These are phyloP conservation scores for Drosophila eohydei DNA, from an alignment of 2,888 invertebrate genomes.

Conservation along the genomic window DNA sequence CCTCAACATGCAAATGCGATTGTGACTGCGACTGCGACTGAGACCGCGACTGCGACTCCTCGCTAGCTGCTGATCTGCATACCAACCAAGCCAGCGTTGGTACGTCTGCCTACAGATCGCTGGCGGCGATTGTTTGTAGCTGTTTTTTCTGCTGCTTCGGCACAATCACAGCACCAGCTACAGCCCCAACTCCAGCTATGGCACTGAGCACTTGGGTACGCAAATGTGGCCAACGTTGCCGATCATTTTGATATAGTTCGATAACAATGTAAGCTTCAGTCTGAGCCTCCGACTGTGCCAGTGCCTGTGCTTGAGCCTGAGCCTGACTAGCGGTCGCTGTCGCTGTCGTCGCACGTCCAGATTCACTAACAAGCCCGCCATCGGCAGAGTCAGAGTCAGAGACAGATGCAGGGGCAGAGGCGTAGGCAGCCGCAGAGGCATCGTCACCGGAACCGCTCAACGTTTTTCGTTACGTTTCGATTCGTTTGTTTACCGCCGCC, in stretches of 20 bases:
- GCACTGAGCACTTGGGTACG: constrained; percentile 51
- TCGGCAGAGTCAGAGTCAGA: constrained; percentile 14
- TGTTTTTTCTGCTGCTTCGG: constrained; percentile 43
- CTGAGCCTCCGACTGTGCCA: constrained; percentile 16
- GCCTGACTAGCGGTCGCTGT: constrained; percentile 66
- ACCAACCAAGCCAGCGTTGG: constrained; percentile 72
- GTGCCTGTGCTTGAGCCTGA: constrained; percentile 6
- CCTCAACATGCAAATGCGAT: constrained; percentile 69
- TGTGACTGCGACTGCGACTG: constrained; percentile 39
- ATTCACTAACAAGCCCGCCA: constrained; percentile 63
- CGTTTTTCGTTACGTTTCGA: constrained; percentile 45
- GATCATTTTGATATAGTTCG: constrained; percentile 82
- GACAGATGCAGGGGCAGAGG: not conserved
- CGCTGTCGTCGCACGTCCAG: constrained; percentile 49
- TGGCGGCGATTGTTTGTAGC: constrained; percentile 82
- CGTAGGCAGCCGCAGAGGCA: constrained; percentile 4
- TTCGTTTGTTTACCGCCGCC: constrained; percentile 68
- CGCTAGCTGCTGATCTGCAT: constrained; percentile 73
- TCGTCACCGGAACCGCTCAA: constrained; percentile 67
- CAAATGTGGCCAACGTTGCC: constrained; percentile 72
- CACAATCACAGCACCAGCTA: constrained; percentile 49
- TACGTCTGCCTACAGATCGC: constrained; percentile 60
- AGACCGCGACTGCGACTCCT: constrained; percentile 35
- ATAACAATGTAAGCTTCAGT: constrained; percentile 65
- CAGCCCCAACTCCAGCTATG: constrained; percentile 14